phyloP scores from a whole-genome alignment of 2,888 invertebrate species.

The Platerodrilus igneus region DNA sequence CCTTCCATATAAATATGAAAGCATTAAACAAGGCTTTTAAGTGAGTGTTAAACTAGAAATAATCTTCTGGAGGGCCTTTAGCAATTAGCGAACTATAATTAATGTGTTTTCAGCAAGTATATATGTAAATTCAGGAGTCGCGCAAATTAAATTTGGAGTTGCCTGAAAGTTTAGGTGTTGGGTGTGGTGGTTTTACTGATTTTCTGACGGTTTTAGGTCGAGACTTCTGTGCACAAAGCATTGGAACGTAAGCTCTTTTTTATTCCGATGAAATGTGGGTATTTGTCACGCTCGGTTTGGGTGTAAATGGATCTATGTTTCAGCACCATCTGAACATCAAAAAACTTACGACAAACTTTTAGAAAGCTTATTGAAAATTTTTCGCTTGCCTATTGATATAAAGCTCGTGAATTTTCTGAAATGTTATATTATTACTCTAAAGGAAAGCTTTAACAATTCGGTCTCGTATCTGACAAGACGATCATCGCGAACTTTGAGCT shows the following conservation, averaged over 20 bases:
- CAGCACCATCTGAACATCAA: constrained; percentile 31
- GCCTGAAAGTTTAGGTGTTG: constrained; percentile 13
- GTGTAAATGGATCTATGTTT: constrained; percentile 34
- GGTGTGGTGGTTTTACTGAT: constrained; percentile 16
- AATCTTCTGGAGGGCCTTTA: constrained; percentile 9
- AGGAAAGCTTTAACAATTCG: constrained; percentile 21
- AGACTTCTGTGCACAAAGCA: constrained; percentile 21
- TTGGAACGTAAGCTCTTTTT: constrained; percentile 29
- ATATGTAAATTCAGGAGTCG: constrained; percentile 17
- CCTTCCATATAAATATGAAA: too few relatives aligned
- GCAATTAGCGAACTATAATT: constrained; percentile 16
- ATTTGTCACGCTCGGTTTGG: constrained; percentile 35
- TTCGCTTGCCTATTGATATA: constrained; percentile 17
- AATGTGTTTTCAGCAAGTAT: constrained; percentile 16
- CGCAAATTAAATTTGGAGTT: constrained; percentile 20
- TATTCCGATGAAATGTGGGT: constrained; percentile 34
- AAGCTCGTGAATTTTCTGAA: constrained; percentile 14
- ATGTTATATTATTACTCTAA: constrained; percentile 21
- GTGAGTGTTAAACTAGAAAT: constrained; percentile 11
- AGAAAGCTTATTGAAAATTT: too few relatives aligned
- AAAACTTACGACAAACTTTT: constrained; percentile 19
- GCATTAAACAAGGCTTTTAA: too few relatives aligned
- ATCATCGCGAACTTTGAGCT: constrained; percentile 28
- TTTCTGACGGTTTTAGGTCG: constrained; percentile 16
- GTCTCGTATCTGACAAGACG: constrained; percentile 28